Evolutionary conservation across 2,797 vertebrate genomes (phyloP), one percentile per base, ranked within the genome.

Genomic region (Rhadinocentrus ornatus): DNA sequence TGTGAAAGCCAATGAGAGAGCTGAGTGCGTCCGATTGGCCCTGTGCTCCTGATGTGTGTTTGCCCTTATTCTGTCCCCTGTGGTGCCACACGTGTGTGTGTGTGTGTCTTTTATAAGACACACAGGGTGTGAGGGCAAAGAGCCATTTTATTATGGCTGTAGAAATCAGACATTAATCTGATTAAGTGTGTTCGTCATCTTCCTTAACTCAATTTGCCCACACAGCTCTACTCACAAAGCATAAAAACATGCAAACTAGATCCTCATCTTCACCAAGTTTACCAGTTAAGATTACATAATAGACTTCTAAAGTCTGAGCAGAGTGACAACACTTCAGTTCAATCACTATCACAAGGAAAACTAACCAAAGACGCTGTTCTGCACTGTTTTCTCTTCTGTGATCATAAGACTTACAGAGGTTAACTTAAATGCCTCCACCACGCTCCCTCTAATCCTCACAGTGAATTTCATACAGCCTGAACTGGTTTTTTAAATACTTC

Each of bases 51-150:
- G 61, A 84, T 77, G 66, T 77, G 66, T 6, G 58, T 87, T 79
- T 85, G 88, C 66, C 89, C 88, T 91, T 73, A 75, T 29, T 46
- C 68, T 76, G 80, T 86, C 89, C 85, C 86, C 86, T 82, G 75
- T 74, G 77, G 73, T 66, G 62, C 41, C 73, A 55, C 54, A 18
- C 50, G 39, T 58, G 63, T 59, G 50, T 68, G 66, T 63, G 65
- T 29, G 27, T 65, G 62, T 66, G 31, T 52, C 60, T 73, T 65
- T 84, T 52, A 41, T 70, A 70, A 72, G 64, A 61, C 56, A 62
- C 75, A 77, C 53, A 68, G 27, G 58, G 64, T 63, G 78, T 62
- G 66, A 63, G 75, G 15, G 56, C 78, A 67, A 50, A 74, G 67
- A 46, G 53, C 52, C 66, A 74, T 77, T 86, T 84, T 73, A 77